Base-by-base conservation (phyloP, 2,888 invertebrate genomes). In the Charanyca ferruginea region DNA sequence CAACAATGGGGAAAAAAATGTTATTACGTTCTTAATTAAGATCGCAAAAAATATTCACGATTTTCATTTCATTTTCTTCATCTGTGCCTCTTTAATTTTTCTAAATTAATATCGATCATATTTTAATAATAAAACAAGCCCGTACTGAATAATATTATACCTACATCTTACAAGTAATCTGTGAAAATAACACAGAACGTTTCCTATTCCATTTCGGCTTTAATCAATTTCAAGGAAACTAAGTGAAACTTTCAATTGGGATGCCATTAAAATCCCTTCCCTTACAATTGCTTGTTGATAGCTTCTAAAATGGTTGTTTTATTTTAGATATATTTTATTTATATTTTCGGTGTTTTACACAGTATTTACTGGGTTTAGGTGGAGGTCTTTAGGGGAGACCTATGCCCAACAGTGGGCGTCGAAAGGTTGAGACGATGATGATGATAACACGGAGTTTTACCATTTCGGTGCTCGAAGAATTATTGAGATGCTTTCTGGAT, bases 231-330 rank as follows among this genome's bases (percentile, higher is more conserved):
- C 86, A 82, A 86, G 85, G 76, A 86, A 90, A 90, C 86, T 87
- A 88, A 89, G 88, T 89, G 84, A 91, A 91, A 92, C 88, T 90
- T 91, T 89, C 90, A 89, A 90, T 91, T 91, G 85, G 80, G 85
- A 62, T 73, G 77, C 85, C 85, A 88, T 91, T 90, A 86, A 80
- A 79, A 83, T 38, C 63, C 64, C 48, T 85, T 85, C 77, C 81
- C 79, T 80, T 77, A 66, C 61, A 78, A 79, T 73, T 70, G 60
- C 62, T 66, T 68, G 74, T 81, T 83, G 74, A 73, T 73, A 58
- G 55, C 79, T 71, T 80, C 72, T 76, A 78, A 83, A 80, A 71
- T 63, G 67, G 53, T 79, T 74, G 73, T 71, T 84, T 81, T 61
- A 80, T 67, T 64, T 42, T 8, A 35, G 1, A 42, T 20, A 52